Conservation (phyloP, 2,888 invertebrate species). For the Latrodectus hesperus region DNA sequence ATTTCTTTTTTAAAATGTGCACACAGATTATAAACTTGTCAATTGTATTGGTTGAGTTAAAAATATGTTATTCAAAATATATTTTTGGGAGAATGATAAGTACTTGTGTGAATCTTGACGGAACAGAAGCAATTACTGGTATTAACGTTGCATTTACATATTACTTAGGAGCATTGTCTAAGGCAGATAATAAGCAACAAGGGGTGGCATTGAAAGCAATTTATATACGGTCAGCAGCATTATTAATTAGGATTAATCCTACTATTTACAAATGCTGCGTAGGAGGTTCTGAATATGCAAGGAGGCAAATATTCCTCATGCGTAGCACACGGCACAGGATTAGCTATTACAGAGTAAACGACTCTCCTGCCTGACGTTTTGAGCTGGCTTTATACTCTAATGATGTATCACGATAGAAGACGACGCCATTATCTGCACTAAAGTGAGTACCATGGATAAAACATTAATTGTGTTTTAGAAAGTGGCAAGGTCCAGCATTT, state of each 20-base stretch:
- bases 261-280: conserved; percentile 29
- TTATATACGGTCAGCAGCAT: conserved; percentile 11
- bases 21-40: too few relatives aligned
- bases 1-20: too few relatives aligned
- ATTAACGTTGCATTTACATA: conserved; percentile 33
- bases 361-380: background rate
- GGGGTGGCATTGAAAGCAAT: background rate
- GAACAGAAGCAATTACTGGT: conserved; percentile 4
- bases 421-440: background rate
- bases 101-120: background rate
- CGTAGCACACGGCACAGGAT: background rate
- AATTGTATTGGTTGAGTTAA: too few relatives aligned
- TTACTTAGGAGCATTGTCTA: conserved; percentile 13
- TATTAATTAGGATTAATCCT: conserved; percentile 39
- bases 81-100: too few relatives aligned
- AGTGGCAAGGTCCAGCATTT: background rate
- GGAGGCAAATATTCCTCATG: background rate
- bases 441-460: background rate
- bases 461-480: background rate
- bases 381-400: background rate
- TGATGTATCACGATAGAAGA: background rate
- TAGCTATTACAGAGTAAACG: conserved; percentile 15
- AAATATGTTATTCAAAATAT: too few relatives aligned
- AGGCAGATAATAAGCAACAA: background rate
- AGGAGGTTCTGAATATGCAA: conserved; percentile 7